These are phyloP conservation scores for Aricia agestis DNA, from an alignment of 1,140 invertebrate species.

Conservation along the genomic window DNA sequence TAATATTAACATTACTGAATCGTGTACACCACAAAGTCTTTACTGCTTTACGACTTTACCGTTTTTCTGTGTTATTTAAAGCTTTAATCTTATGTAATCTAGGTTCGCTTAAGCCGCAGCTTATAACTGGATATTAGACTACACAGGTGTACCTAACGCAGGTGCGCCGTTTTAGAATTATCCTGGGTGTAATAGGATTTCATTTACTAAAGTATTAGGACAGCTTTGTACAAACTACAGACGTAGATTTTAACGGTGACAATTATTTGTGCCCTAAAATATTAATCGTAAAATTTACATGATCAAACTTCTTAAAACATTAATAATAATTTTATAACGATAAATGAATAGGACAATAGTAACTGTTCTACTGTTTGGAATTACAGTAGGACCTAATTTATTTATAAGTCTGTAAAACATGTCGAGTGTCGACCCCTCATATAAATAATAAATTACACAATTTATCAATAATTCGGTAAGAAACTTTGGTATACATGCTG, in stretches of 20 bases:
- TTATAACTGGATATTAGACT: constrained; percentile 2
- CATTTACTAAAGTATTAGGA: not conserved
- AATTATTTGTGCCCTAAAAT: not conserved
- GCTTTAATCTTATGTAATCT: not conserved
- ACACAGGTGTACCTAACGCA: constrained; percentile 1
- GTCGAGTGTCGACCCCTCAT: too few species aligned
- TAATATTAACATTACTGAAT: too few species aligned
- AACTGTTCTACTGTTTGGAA: too few species aligned
- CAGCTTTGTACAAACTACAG: not conserved
- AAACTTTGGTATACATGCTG: too few species aligned
- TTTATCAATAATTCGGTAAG: too few species aligned
- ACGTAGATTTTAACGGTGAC: not conserved
- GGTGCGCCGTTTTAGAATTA: constrained; percentile 2
- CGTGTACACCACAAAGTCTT: not conserved
- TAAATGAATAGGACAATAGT: too few species aligned
- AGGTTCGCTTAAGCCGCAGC: not conserved
- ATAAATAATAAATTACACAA: too few species aligned
- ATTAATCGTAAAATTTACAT: not conserved
- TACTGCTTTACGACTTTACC: not conserved
- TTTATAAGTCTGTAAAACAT: too few species aligned
- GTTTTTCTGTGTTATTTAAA: not conserved
- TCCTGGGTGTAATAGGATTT: not conserved
- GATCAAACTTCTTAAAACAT: too few species aligned
- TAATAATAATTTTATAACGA: too few species aligned
- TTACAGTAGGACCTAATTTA: too few species aligned